phyloP scores from a whole-genome alignment of 2,113 vertebrate genomes.

The Tapirus terrestris region DNA sequence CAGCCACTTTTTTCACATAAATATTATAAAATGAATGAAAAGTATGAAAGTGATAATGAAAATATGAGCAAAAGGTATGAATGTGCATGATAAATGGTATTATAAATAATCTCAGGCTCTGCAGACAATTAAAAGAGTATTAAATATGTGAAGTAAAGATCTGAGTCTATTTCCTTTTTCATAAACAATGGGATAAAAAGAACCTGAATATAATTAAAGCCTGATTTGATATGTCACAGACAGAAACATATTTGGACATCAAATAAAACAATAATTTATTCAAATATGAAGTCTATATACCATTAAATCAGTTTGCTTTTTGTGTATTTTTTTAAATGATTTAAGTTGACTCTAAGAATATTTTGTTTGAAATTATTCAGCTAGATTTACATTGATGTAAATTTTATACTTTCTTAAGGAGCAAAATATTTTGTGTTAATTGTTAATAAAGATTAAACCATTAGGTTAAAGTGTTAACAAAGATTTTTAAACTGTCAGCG shows the following conservation, averaged over 20 bases:
- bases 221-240: background rate
- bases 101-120: background rate
- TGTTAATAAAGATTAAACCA: slow-evolving; percentile 20
- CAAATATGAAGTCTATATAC: background rate
- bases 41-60: slow-evolving; percentile 6
- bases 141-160: background rate
- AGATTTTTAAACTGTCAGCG: slow-evolving; percentile 31
- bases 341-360: background rate
- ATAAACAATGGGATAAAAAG: background rate
- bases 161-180: background rate
- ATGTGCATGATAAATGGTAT: background rate
- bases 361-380: slow-evolving; percentile 2
- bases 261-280: background rate
- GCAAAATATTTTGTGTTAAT: background rate
- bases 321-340: slow-evolving; percentile 4
- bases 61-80: background rate
- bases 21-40: slow-evolving; percentile 29
- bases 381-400: background rate
- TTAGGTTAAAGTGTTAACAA: background rate
- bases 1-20: background rate
- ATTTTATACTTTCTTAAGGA: slow-evolving; percentile 25
- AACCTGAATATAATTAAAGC: background rate
- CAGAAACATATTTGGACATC: background rate
- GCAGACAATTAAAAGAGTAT: background rate
- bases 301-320: background rate